A percentile compares a stretch with the other conserved stretches of the same genome.
These are phyloP conservation scores for Stegostoma tigrinum DNA, from an alignment of 2,113 vertebrate genomes.

Conservation along the genomic window DNA sequence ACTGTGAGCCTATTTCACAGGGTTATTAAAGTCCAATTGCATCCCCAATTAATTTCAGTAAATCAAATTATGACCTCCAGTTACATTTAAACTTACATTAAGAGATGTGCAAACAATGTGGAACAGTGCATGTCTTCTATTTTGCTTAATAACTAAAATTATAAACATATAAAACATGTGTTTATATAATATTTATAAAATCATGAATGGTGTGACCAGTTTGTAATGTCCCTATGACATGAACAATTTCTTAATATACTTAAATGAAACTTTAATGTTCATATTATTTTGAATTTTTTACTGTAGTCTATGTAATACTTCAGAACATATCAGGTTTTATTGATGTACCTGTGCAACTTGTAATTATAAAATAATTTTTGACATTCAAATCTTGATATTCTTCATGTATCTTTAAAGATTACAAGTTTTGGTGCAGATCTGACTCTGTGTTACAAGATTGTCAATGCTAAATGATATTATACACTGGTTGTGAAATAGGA, in stretches of 20 bases:
- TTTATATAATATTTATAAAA: not conserved
- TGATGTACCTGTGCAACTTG: not conserved
- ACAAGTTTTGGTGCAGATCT: not conserved
- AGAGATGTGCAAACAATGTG: not conserved
- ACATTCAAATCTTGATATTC: not conserved
- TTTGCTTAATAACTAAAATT: not conserved
- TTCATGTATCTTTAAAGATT: not conserved
- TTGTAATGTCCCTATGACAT: not conserved
- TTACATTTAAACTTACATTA: not conserved
- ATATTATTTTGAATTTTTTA: not conserved
- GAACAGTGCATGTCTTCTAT: not conserved
- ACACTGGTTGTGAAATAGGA: not conserved
- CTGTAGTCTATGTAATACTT: not conserved
- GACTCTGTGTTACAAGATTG: not conserved
- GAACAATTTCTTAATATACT: not conserved
- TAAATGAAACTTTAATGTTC: not conserved
- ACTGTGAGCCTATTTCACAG: too few relatives aligned
- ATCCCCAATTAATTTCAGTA: not conserved
- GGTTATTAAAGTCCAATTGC: not conserved
- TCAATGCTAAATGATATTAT: not conserved
- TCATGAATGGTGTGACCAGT: not conserved
- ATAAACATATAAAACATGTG: not conserved
- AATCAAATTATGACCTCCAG: not conserved
- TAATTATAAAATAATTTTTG: not conserved
- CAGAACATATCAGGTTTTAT: not conserved